Conservation (phyloP, 2,888 invertebrate genomes). For the Hypercompe scribonia region DNA sequence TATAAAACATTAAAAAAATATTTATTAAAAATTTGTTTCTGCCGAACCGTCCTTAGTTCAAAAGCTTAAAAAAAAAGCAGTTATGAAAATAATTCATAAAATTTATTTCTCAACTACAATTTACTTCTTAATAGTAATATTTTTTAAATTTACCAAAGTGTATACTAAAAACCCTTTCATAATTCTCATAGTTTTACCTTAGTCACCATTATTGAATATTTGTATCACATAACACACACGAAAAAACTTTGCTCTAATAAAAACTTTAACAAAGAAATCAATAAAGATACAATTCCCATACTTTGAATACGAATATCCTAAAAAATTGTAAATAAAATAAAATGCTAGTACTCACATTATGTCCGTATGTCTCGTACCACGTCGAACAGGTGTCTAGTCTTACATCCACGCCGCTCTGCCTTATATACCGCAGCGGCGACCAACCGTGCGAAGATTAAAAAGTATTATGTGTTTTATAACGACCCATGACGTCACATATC, state of each 20-base stretch:
- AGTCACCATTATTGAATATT: too few relatives aligned
- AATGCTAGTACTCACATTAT: conserved; percentile 40
- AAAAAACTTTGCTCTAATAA: not conserved
- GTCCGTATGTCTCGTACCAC: conserved; percentile 40
- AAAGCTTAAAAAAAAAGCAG: not conserved
- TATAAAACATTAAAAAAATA: too few relatives aligned
- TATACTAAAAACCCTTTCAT: too few relatives aligned
- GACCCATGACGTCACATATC: conserved; percentile 25
- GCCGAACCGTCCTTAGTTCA: too few relatives aligned
- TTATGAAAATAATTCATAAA: not conserved
- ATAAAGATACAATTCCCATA: not conserved
- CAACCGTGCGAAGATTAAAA: conserved; percentile 50
- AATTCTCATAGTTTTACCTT: too few relatives aligned
- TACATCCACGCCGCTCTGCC: conserved; percentile 20
- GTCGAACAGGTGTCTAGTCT: conserved; percentile 56
- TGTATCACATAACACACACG: not conserved
- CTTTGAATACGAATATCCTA: not conserved
- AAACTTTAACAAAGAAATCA: not conserved
- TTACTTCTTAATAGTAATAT: not conserved
- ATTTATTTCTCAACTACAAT: not conserved
- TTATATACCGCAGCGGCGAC: conserved; percentile 51
- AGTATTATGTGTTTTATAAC: conserved; percentile 54
- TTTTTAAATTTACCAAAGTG: not conserved
- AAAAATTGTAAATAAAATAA: conserved; percentile 5
- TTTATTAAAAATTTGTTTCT: too few relatives aligned